These are phyloP conservation scores for Nephila pilipes DNA, from an alignment of 1,140 invertebrate species.

Conservation along the genomic window DNA sequence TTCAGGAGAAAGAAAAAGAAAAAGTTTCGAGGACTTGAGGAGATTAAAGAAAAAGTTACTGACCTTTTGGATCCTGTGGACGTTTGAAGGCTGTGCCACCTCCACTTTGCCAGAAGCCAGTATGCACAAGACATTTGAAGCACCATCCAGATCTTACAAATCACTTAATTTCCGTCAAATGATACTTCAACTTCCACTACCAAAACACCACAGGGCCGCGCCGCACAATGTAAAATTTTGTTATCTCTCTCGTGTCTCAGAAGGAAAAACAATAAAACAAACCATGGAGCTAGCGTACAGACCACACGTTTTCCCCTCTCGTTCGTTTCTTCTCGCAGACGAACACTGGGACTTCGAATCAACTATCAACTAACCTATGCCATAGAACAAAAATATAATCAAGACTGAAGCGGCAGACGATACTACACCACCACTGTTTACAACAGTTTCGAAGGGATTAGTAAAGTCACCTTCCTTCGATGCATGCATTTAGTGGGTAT, in stretches of 20 bases:
- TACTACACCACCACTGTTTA: conserved; percentile 25
- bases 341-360: not conserved
- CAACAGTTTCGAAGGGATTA: conserved; percentile 22
- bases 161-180: conserved; percentile 53
- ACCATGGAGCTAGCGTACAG: not conserved
- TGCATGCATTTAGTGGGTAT: conserved; percentile 25
- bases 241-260: not conserved
- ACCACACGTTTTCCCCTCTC: conserved; percentile 2
- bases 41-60: not conserved
- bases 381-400: conserved; percentile 70
- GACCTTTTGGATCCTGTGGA: conserved; percentile 80
- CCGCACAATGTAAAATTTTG: not conserved
- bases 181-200: conserved; percentile 13
- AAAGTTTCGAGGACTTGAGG: no score
- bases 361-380: conserved; percentile 64
- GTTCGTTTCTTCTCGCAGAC: conserved; percentile 10
- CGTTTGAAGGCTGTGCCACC: conserved; percentile 79
- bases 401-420: conserved; percentile 3
- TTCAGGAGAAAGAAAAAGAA: no score
- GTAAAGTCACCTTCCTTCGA: conserved; percentile 17
- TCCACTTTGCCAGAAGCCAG: conserved; percentile 79
- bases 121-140: conserved; percentile 79
- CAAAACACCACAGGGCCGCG: conserved; percentile 15
- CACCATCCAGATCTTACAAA: conserved; percentile 65
- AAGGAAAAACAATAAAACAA: not conserved